phyloP scores from a whole-genome alignment of 2,113 vertebrate species.

The Crotalus tigris region DNA sequence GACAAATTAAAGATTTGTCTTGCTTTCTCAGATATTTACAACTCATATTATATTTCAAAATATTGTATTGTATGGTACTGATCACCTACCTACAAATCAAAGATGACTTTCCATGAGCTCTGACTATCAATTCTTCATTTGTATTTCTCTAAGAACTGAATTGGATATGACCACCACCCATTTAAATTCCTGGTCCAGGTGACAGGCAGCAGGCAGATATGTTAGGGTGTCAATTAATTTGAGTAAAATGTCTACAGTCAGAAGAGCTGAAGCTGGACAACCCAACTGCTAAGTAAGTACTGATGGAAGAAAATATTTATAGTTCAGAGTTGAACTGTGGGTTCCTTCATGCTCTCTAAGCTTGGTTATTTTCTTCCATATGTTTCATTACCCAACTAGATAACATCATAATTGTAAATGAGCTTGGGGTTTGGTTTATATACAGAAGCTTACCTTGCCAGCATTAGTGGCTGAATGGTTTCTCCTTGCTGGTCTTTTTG shows the following conservation, averaged over 20 bases:
- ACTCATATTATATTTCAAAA: constrained; percentile 1
- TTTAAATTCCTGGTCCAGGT: background rate
- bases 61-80: background rate
- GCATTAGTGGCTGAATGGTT: background rate
- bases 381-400: background rate
- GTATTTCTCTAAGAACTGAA: background rate
- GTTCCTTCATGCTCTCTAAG: background rate
- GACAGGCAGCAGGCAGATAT: background rate
- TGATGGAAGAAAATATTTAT: background rate
- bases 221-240: background rate
- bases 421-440: background rate
- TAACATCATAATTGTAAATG: background rate
- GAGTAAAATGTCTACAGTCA: background rate
- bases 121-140: background rate
- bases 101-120: background rate
- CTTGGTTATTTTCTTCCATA: background rate
- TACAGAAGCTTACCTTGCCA: background rate
- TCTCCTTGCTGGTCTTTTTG: background rate
- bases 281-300: background rate
- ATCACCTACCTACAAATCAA: background rate
- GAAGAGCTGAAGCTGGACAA: background rate
- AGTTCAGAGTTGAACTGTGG: background rate
- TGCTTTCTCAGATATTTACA: constrained; percentile 30
- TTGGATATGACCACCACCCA: background rate
- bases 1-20: constrained; percentile 35